Conservation (phyloP, 2,888 invertebrate species). For the Carpatolechia fugitivella region DNA sequence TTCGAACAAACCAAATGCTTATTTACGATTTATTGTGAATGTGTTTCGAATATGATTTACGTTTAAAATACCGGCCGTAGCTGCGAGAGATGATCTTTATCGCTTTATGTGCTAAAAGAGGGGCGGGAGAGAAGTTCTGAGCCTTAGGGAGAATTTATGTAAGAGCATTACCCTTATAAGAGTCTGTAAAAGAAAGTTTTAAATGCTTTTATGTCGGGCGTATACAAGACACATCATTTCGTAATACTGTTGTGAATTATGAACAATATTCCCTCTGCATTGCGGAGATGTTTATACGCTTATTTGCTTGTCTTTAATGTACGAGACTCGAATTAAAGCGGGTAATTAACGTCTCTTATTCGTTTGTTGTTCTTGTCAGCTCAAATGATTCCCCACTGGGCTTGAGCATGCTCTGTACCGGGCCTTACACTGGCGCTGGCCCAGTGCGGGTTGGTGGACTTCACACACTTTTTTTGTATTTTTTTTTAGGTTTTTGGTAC, state of each 20-base stretch:
- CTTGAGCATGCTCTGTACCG: too few species aligned
- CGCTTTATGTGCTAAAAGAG: constrained; percentile 58
- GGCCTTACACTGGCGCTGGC: too few species aligned
- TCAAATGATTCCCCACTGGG: too few species aligned
- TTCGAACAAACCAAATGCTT: neutral
- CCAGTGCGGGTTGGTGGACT: too few species aligned
- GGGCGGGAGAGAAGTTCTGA: constrained; percentile 42
- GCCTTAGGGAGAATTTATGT: constrained; percentile 56
- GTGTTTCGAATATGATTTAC: constrained; percentile 9
- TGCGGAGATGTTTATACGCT: neutral
- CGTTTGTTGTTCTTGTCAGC: too few species aligned
- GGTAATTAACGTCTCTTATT: too few species aligned
- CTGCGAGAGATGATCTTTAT: constrained; percentile 68
- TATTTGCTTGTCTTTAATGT: neutral
- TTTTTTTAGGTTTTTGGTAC: too few species aligned
- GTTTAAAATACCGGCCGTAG: constrained; percentile 21
- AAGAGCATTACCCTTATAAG: constrained; percentile 51
- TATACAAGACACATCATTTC: constrained; percentile 34
- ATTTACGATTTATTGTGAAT: constrained; percentile 2
- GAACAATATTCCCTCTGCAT: constrained; percentile 28
- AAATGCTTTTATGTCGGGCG: constrained; percentile 53
- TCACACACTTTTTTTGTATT: too few species aligned
- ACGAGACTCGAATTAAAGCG: too few species aligned
- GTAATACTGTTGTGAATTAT: constrained; percentile 35
- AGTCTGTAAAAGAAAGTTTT: constrained; percentile 65